Evolutionary conservation across 35 echinoderm and acorn worm genomes (phyloP), one percentile per base, ranked within the genome.

Genomic region (Nesometra sesokonis): DNA sequence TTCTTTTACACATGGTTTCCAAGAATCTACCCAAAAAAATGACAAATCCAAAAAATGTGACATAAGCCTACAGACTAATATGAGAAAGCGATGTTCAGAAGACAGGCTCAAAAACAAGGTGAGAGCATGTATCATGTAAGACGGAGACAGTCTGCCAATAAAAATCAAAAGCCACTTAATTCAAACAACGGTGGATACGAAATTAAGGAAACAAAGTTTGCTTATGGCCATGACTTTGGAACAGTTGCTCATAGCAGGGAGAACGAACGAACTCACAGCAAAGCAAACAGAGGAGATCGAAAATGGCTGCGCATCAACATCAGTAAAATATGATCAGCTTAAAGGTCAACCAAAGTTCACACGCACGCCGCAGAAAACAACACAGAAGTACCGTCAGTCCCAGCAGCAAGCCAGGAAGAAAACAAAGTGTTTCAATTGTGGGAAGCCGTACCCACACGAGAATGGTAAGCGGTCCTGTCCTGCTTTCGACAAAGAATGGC

Each of bases 91-190:
- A 43, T 43, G 39, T 43, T 43, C 39, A 43, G 39, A 43, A 7
- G 39, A 43, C 39, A 43, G 39, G 15, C 39, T 43, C 39, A 43
- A 43, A 43, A 43, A 43, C 39, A 43, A 43, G 39, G 39, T 36
- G 81, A 83, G 35, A 35, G 27, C 27, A 83, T 83, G 30, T 83
- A 83, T 35, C 36, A 36, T 57, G 46, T 40, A 30, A 30, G 46
- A 37, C 57, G 77, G 47, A 77, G 57, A 34, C 84, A 86, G 47
- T 52, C 57, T 30, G 84, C 84, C 0, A 33, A 32, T 30, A 86
- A 57, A 85, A 36, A 30, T 86, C 5, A 86, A 86, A 85, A 47
- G 27, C 46, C 84, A 85, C 23, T 67, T 67, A 67, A 67, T 67
- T 17, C 52, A 67, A 67, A 67, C 23, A 19, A 43, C 38, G 38